A percentile compares a stretch with the other conserved stretches of the same genome.
These are phyloP conservation scores for Mormyrus hasselquistii DNA, from an alignment of 2,797 vertebrate genomes.

Conservation along the genomic window DNA sequence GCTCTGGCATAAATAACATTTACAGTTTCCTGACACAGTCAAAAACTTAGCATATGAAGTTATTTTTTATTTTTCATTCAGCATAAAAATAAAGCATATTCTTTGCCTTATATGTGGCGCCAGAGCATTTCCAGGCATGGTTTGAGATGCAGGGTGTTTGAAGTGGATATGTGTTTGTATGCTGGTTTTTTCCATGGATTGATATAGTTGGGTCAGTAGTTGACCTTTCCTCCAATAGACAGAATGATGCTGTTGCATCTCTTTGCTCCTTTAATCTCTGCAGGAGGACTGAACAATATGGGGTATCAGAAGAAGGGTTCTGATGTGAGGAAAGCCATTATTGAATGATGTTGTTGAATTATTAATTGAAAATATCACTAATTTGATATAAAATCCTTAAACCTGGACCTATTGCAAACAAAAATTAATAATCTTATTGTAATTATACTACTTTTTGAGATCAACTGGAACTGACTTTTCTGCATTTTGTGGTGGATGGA, in stretches of 20 bases:
- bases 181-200: background rate
- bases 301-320: constrained; percentile 17
- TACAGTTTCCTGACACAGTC: background rate
- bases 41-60: background rate
- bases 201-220: constrained; percentile 11
- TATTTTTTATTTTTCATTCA: background rate
- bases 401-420: background rate
- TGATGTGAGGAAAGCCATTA: background rate
- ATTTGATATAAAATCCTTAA: background rate
- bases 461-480: background rate
- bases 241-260: background rate
- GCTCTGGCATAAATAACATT: background rate
- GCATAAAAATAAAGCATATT: background rate
- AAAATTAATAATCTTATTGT: background rate
- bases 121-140: background rate
- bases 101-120: background rate
- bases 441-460: background rate
- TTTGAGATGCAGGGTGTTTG: background rate
- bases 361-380: background rate
- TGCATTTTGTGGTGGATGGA: background rate
- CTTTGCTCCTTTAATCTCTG: constrained; percentile 31
- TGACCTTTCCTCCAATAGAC: constrained; percentile 6
- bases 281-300: background rate
- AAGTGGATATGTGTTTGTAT: background rate
- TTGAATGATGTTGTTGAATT: background rate